Base-by-base conservation (phyloP, 2,888 invertebrate genomes). In the Acrobeloides nanus region DNA sequence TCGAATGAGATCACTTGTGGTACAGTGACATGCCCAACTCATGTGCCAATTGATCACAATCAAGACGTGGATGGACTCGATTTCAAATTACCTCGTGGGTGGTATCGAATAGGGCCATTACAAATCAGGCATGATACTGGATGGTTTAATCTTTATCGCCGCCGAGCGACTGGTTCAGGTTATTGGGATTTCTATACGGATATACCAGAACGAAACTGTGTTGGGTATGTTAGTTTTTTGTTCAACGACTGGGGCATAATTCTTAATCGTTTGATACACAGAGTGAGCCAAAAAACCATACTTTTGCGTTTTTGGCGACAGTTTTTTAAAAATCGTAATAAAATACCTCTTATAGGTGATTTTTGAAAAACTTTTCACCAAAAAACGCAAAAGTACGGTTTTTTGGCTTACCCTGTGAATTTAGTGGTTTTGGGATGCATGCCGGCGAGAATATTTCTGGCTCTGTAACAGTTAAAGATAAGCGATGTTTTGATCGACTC, bases 101-200 rank as follows among this genome's bases (percentile, higher is more conserved):
- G 70, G 70, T 71, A 71, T 35, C 64, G 71, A 6, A 71, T 71
- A 25, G 71, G 71, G 17, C 33, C 48, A 27, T 34, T 57, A n/a
- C 27, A 65, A 12, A 71, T 67, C 18, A 51, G 71, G 21, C 65
- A 68, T 38, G 71, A 71, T 44, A 58, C 55, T 12, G 56, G 61
- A 12, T 71, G 71, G 71, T 57, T 71, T 45, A 71, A 71, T 46
- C 51, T 71, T 21, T 71, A 71, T 37, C 38, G 70, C 27, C 35
- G 71, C 35, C 46, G 64, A 18, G 70, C 70, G 1, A 55, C 57
- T 8, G 71, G 71, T 10, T 59, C 51, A 24, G 71, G 71, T 2
- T 71, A 71, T 39, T 71, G 71, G 71, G 71, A 71, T 38, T 71
- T 71, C 38, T 71, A 71, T 43, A 72, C 71, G 15, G 69, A 66